Evolutionary conservation across 2,888 invertebrate species (phyloP).

Genomic region (Ormyrus pomaceus): DNA sequence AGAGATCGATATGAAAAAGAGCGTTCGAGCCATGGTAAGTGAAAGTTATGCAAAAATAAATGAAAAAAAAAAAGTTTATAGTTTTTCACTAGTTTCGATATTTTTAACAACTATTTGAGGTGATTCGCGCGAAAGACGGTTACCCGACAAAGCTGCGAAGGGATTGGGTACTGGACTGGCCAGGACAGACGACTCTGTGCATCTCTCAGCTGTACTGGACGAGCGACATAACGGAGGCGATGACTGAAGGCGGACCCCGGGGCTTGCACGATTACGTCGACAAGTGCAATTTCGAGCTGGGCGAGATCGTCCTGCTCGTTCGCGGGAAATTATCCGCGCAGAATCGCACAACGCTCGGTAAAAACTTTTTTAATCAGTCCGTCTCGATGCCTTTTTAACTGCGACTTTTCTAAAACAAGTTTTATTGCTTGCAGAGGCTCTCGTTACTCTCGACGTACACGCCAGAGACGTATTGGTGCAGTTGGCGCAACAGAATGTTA

Average conservation of each 20-base stretch:
- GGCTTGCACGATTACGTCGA: constrained; percentile 82
- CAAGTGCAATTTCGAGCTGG: constrained; percentile 86
- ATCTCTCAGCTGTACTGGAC: constrained; percentile 94
- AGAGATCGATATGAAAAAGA: constrained; percentile 75
- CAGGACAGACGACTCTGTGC: constrained; percentile 83
- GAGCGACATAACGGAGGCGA: constrained; percentile 88
- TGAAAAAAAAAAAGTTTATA: not conserved
- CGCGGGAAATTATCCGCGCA: constrained; percentile 90
- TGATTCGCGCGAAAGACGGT: constrained; percentile 75
- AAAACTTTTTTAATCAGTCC: constrained; percentile 38
- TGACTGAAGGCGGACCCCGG: constrained; percentile 77
- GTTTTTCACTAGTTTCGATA: constrained; percentile 9
- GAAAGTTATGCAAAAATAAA: too few relatives aligned
- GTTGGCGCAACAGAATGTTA: constrained; percentile 81
- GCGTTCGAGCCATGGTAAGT: constrained; percentile 74
- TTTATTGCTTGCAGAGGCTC: constrained; percentile 80
- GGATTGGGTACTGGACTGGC: constrained; percentile 81
- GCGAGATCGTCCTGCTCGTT: constrained; percentile 89
- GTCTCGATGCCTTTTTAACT: not conserved
- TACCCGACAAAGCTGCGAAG: constrained; percentile 74
- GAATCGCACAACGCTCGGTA: constrained; percentile 91
- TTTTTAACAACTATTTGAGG: constrained; percentile 59
- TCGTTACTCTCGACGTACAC: constrained; percentile 95
- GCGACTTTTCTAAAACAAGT: not conserved
- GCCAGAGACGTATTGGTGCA: constrained; percentile 90